These are phyloP conservation scores for Melanotaenia maccullochi DNA, from an alignment of 2,797 vertebrate species.

Conservation along the genomic window DNA sequence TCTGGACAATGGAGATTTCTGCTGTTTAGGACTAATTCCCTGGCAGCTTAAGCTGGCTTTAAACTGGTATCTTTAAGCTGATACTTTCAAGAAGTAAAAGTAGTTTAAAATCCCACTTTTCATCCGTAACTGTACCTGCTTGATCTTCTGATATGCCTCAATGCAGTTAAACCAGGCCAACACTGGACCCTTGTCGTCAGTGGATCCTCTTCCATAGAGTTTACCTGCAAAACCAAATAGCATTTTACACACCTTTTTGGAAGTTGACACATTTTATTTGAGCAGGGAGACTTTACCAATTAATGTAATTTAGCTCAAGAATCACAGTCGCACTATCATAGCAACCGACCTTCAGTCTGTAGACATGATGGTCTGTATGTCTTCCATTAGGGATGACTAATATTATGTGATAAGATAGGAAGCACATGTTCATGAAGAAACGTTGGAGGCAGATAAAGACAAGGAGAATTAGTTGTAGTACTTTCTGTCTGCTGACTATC, in stretches of 20 bases:
- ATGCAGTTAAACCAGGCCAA: conserved; percentile 96
- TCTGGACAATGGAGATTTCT: background rate
- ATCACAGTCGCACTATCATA: background rate
- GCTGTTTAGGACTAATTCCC: background rate
- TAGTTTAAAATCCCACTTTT: background rate
- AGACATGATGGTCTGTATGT: background rate
- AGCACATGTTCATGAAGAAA: background rate
- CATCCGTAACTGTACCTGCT: conserved; percentile 82
- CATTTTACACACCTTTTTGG: background rate
- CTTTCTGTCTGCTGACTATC: conserved; percentile 63
- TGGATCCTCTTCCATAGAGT: conserved; percentile 93
- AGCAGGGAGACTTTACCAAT: background rate
- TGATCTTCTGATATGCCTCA: conserved; percentile 92
- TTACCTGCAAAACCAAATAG: conserved; percentile 83
- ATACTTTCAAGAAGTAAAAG: background rate
- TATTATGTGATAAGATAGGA: background rate
- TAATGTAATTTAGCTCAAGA: background rate
- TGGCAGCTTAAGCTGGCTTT: background rate
- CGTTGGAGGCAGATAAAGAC: background rate
- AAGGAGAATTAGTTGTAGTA: conserved; percentile 33
- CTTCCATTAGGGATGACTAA: background rate
- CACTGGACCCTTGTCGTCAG: conserved; percentile 97
- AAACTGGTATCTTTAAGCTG: background rate
- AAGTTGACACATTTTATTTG: background rate
- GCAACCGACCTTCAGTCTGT: background rate